These are phyloP conservation scores for Epinephelus coioides DNA, from an alignment of 2,797 vertebrate species.

Conservation along the genomic window DNA sequence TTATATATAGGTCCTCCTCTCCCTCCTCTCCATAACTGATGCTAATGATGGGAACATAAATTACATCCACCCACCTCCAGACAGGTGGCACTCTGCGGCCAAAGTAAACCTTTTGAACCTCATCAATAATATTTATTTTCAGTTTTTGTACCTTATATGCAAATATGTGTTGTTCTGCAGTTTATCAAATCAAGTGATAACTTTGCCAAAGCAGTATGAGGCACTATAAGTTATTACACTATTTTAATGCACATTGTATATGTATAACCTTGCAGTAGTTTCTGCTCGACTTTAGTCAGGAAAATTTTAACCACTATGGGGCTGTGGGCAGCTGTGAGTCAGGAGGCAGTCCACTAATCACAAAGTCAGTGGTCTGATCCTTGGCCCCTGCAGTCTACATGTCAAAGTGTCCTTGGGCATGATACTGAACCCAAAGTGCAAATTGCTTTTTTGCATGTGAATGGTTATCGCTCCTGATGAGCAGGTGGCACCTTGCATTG, in stretches of 20 bases:
- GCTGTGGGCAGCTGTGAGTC: too few species aligned
- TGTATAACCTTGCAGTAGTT: background rate
- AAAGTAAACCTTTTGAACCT: background rate
- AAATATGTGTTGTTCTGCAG: too few species aligned
- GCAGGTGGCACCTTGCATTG: too few species aligned
- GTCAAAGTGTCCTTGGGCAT: too few species aligned
- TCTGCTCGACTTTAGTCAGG: background rate
- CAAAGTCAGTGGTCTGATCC: too few species aligned
- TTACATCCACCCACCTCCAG: background rate
- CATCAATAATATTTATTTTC: background rate
- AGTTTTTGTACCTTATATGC: background rate
- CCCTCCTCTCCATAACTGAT: background rate
- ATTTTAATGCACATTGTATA: background rate
- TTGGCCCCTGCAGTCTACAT: too few species aligned
- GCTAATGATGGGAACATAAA: background rate
- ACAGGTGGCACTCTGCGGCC: background rate
- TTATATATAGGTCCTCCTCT: background rate
- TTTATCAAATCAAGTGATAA: background rate
- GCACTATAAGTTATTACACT: background rate
- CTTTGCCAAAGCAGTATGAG: background rate
- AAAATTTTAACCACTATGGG: too few species aligned
- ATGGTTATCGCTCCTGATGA: too few species aligned
- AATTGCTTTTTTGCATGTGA: too few species aligned
- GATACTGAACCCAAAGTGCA: too few species aligned
- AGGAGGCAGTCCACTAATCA: too few species aligned